Percentiles rank a stretch among this genome's conserved stretches.
phyloP scores from a whole-genome alignment of 2,113 vertebrate species.

The Xiphorhynchus elegans region DNA sequence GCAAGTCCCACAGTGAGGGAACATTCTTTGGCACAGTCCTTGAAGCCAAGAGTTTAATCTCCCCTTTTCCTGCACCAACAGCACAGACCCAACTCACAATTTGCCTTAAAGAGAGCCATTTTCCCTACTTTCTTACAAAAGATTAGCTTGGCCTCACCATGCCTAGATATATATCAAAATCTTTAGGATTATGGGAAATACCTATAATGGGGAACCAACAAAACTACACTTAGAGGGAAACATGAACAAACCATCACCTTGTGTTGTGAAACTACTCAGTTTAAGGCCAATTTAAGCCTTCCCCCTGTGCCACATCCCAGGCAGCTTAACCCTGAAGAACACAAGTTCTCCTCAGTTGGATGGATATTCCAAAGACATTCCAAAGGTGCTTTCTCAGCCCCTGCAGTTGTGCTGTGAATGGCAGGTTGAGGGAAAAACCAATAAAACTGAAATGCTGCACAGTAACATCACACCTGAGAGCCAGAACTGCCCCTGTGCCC shows the following conservation, averaged over 20 bases:
- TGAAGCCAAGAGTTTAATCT: background rate
- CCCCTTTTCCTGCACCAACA: background rate
- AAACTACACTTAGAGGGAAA: background rate
- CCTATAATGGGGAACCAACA: background rate
- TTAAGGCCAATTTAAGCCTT: background rate
- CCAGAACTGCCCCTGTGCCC: background rate
- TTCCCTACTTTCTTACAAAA: background rate
- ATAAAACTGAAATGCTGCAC: background rate
- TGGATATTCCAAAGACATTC: background rate
- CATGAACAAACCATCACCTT: background rate
- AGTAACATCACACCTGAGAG: background rate
- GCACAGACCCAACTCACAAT: background rate
- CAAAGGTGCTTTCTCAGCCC: background rate
- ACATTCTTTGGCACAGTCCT: background rate
- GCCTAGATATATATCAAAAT: rapidly evolving
- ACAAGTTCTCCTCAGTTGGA: background rate
- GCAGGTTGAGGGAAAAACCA: background rate
- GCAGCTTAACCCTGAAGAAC: background rate
- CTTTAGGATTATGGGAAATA: background rate
- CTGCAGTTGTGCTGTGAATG: background rate
- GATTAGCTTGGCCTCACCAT: background rate
- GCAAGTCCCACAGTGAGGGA: rapidly evolving
- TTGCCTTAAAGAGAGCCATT: background rate
- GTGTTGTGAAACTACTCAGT: background rate
- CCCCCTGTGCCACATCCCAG: background rate